These are phyloP conservation scores for Leptonema lineaticorne DNA, from an alignment of 1,140 invertebrate species.

Conservation along the genomic window DNA sequence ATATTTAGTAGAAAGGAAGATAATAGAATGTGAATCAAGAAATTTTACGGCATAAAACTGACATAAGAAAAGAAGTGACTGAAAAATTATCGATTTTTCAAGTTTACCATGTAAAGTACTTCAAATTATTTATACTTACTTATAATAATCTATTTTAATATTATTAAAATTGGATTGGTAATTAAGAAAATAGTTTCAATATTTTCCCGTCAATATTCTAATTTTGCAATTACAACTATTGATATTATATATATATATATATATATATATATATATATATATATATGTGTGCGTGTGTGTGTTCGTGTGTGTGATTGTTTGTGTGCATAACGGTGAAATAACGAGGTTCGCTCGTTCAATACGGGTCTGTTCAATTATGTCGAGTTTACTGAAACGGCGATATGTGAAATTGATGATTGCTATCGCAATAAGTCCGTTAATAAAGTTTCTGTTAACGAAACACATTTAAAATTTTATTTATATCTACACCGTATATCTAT, in stretches of 20 bases:
- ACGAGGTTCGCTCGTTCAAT: not conserved
- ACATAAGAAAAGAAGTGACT: conserved; percentile 8
- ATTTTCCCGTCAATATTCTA: too few species aligned
- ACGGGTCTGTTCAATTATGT: not conserved
- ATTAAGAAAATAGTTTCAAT: too few species aligned
- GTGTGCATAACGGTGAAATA: not conserved
- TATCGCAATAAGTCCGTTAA: not conserved
- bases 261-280: not conserved
- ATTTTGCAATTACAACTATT: not conserved
- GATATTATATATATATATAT: not conserved
- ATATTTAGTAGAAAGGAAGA: too few species aligned
- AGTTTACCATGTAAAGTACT: not conserved
- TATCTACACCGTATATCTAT: too few species aligned
- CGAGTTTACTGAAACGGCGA: not conserved
- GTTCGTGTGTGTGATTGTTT: not conserved
- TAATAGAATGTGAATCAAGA: too few species aligned
- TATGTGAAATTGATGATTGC: conserved; percentile 2
- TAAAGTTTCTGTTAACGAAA: not conserved
- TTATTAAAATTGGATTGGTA: too few species aligned
- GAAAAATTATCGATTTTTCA: conserved; percentile 21
- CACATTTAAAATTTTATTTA: not conserved
- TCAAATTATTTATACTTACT: too few species aligned
- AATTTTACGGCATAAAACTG: too few species aligned
- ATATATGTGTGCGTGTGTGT: not conserved
- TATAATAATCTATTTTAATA: too few species aligned